Evolutionary conservation across 2,797 vertebrate species (phyloP).

Genomic region (Myotis myotis): DNA sequence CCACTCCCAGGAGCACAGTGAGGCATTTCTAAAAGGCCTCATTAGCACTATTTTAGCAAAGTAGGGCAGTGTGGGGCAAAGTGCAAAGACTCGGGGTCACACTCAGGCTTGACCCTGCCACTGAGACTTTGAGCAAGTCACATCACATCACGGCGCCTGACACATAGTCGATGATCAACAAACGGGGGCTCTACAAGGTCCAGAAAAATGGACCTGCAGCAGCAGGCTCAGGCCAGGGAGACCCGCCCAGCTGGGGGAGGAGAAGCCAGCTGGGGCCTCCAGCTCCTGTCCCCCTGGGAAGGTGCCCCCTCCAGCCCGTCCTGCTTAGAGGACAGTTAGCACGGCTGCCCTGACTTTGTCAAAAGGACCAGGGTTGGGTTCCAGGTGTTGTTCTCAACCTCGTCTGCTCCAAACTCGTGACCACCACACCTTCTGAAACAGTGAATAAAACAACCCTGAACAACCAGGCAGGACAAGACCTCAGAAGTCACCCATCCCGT

Average conservation of each 20-base stretch:
- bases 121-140: background rate
- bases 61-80: too few relatives aligned
- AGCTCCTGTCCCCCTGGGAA: background rate
- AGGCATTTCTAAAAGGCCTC: background rate
- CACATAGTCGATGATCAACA: background rate
- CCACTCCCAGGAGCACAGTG: accelerated
- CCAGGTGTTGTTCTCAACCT: background rate
- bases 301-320: background rate
- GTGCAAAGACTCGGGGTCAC: background rate
- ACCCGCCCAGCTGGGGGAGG: background rate
- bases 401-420: background rate
- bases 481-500: background rate
- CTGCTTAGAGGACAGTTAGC: too few relatives aligned
- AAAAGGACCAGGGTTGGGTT: background rate
- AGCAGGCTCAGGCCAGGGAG: background rate
- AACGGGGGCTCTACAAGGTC: accelerated
- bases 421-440: background rate
- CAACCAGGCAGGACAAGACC: background rate
- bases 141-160: accelerated
- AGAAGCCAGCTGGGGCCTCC: background rate
- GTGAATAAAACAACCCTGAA: background rate
- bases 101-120: background rate
- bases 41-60: background rate
- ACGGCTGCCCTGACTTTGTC: background rate
- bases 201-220: background rate